Percentiles rank a stretch among this genome's conserved stretches.
These are phyloP conservation scores for Parazoanthus swiftii DNA, from an alignment of 92 coral and sea anemone species.

Conservation along the genomic window DNA sequence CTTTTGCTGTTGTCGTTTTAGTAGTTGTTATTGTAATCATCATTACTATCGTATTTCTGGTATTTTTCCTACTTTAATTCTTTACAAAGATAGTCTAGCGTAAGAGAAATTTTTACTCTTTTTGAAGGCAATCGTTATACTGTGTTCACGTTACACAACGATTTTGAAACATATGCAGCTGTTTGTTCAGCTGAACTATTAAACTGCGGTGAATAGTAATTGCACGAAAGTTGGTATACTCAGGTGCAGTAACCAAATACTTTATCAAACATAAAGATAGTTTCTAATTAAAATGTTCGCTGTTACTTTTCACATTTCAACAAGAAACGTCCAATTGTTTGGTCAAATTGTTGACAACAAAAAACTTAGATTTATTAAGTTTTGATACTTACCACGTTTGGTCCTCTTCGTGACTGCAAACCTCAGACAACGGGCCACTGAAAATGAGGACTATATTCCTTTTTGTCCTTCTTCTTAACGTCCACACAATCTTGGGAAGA, in stretches of 20 bases:
- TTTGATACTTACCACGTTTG: not conserved
- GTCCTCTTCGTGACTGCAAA: not conserved
- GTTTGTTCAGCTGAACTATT: conserved; percentile 13
- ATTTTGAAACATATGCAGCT: not conserved
- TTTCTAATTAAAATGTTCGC: conserved; percentile 4
- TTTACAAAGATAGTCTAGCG: not conserved
- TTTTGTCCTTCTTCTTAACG: not conserved
- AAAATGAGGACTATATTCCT: conserved; percentile 11
- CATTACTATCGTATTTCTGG: no score
- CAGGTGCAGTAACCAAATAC: conserved; percentile 16
- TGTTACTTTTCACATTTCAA: not conserved
- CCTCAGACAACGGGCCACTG: not conserved
- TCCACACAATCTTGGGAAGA: not conserved
- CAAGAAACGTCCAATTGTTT: not conserved
- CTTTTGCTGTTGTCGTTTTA: no score
- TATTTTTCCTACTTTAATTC: not conserved
- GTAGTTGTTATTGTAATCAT: no score
- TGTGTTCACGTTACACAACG: not conserved
- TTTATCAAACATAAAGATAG: conserved; percentile 8
- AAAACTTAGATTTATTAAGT: not conserved
- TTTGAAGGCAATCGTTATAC: not conserved
- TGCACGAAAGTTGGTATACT: not conserved
- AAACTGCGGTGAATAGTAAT: not conserved
- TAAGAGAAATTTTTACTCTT: not conserved
- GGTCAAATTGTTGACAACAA: not conserved